Conservation (phyloP, 2,113 vertebrate species). For the Silurus glanis region DNA sequence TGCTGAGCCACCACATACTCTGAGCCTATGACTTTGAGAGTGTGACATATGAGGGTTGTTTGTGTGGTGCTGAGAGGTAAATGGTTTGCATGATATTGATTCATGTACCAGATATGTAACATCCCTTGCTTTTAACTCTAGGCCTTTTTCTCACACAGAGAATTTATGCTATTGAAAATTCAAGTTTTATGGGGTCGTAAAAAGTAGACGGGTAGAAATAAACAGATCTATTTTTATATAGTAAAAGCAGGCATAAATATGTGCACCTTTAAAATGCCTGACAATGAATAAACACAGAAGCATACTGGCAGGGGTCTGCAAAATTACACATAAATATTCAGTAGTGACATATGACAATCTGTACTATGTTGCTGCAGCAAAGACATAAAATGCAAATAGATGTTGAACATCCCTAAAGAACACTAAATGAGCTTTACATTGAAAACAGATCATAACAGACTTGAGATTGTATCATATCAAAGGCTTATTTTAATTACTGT, state of each 20-base stretch:
- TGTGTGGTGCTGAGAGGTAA: constrained; percentile 22
- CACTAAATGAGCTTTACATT: constrained; percentile 31
- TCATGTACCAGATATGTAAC: constrained; percentile 38
- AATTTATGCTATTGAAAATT: constrained; percentile 42
- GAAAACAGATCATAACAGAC: constrained; percentile 31
- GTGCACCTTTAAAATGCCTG: constrained; percentile 29
- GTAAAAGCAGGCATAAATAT: constrained; percentile 46
- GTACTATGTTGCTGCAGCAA: background rate
- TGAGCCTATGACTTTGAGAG: constrained; percentile 11
- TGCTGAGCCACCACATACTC: constrained; percentile 9
- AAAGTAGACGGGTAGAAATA: constrained; percentile 46
- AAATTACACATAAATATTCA: constrained; percentile 39
- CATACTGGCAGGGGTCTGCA: constrained; percentile 12
- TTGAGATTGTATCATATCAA: background rate
- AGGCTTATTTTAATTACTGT: constrained; percentile 32
- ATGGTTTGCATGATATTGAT: constrained; percentile 29
- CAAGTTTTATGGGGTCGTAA: constrained; percentile 45
- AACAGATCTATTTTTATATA: constrained; percentile 46
- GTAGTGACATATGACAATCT: background rate
- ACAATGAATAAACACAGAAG: constrained; percentile 29
- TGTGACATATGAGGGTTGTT: constrained; percentile 29
- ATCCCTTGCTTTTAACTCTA: constrained; percentile 20
- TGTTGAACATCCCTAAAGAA: constrained; percentile 3
- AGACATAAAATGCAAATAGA: background rate
- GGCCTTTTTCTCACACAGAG: constrained; percentile 34